A percentile compares a stretch with the other conserved stretches of the same genome.
Evolutionary conservation across 2,888 invertebrate species (phyloP).

Genomic region (Mesorhabditis spiculigera): DNA sequence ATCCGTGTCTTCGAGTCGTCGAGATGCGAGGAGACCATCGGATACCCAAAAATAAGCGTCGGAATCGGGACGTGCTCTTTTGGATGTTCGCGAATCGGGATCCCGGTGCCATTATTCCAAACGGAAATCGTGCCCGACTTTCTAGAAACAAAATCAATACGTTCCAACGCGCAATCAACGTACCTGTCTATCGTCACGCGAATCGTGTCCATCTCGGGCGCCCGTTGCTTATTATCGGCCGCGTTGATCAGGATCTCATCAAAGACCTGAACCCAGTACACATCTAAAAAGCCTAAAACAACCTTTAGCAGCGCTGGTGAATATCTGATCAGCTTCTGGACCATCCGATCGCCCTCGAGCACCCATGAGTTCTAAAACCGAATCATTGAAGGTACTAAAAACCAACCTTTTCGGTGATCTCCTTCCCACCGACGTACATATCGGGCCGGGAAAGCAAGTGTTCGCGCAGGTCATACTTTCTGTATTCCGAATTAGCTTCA

Average conservation of each 20-base stretch:
- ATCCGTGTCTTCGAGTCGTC: conserved; percentile 84
- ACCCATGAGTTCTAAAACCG: conserved; percentile 20
- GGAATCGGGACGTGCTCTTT: conserved; percentile 70
- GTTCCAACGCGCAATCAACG: not conserved
- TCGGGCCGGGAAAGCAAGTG: conserved; percentile 94
- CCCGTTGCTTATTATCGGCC: conserved; percentile 42
- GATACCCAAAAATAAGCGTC: conserved; percentile 95
- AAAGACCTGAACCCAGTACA: conserved; percentile 73
- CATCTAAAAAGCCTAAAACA: conserved; percentile 19
- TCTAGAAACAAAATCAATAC: conserved; percentile 12
- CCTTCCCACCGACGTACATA: conserved; percentile 82
- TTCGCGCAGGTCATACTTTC: conserved; percentile 64
- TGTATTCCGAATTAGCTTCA: conserved; percentile 16
- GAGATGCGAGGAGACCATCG: conserved; percentile 94
- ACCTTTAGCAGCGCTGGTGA: conserved; percentile 8
- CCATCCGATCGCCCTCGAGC: conserved; percentile 12
- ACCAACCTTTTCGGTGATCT: conserved; percentile 36
- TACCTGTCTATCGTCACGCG: conserved; percentile 70
- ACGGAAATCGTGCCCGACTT: conserved; percentile 63
- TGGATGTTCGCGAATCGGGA: conserved; percentile 32
- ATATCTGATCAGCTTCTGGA: not conserved
- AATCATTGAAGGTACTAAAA: not conserved
- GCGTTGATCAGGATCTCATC: conserved; percentile 90
- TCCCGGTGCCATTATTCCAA: conserved; percentile 60
- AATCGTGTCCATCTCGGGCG: conserved; percentile 29